A percentile compares a stretch with the other conserved stretches of the same genome.
Conservation (phyloP, 2,888 invertebrate genomes). For the Timandra comae region DNA sequence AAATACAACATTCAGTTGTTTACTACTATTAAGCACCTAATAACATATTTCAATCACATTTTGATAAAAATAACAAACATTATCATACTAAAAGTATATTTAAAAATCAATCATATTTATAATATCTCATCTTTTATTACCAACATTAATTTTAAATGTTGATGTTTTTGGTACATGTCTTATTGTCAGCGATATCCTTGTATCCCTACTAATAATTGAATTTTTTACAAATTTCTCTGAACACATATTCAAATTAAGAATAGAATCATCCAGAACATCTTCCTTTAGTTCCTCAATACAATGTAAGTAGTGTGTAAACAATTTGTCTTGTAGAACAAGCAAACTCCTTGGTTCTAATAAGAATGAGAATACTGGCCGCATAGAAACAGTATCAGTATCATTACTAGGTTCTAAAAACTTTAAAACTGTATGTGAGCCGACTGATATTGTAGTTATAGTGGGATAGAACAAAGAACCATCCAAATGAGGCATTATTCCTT, state of each 20-base stretch:
- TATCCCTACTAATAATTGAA: constrained; percentile 77
- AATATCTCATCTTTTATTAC: constrained; percentile 48
- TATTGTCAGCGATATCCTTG: constrained; percentile 93
- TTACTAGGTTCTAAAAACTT: constrained; percentile 82
- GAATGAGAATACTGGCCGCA: constrained; percentile 80
- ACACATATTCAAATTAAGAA: constrained; percentile 82
- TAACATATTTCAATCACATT: no score
- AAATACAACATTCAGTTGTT: no score
- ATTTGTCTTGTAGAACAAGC: constrained; percentile 86
- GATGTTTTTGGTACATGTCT: constrained; percentile 94
- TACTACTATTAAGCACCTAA: no score
- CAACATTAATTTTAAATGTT: constrained; percentile 82
- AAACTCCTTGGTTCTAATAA: constrained; percentile 92
- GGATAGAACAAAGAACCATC: constrained; percentile 97
- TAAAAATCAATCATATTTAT: constrained; percentile 10
- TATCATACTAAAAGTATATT: no score
- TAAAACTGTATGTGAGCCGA: constrained; percentile 93
- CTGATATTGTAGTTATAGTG: constrained; percentile 92
- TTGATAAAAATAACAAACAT: no score
- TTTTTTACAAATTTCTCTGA: constrained; percentile 72
- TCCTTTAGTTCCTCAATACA: constrained; percentile 84
- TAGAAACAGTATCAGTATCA: constrained; percentile 42
- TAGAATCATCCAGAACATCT: constrained; percentile 79
- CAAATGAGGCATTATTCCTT: constrained; percentile 98
- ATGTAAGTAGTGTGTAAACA: constrained; percentile 91